Evolutionary conservation across 2,113 vertebrate genomes (phyloP).

Genomic region (Stegostoma tigrinum): DNA sequence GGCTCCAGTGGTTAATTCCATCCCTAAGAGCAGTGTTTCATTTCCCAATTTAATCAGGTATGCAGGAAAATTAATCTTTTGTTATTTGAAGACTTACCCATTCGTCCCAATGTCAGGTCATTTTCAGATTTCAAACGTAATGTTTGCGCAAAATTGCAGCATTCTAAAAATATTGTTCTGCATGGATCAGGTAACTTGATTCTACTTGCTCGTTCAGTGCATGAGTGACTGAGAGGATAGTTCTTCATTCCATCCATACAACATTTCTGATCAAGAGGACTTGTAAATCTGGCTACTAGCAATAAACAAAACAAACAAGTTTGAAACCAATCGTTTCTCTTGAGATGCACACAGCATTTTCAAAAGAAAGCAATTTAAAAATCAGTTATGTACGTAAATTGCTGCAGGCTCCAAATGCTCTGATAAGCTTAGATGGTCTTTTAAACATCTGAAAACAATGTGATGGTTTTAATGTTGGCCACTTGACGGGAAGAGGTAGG

Average conservation of each 20-base stretch:
- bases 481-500: background rate
- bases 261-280: background rate
- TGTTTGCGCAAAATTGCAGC: conserved; percentile 55
- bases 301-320: conserved; percentile 30
- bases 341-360: background rate
- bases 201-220: conserved; percentile 46
- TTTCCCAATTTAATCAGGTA: background rate
- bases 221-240: conserved; percentile 51
- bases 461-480: background rate
- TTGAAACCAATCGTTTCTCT: background rate
- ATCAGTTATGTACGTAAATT: background rate
- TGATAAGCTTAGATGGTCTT: background rate
- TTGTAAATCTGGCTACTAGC: conserved; percentile 50
- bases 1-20: background rate
- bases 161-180: conserved; percentile 48
- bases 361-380: background rate
- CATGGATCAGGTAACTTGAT: fast-evolving
- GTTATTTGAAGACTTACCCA: conserved; percentile 57
- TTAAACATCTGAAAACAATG: background rate
- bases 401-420: background rate
- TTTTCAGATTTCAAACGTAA: conserved; percentile 40
- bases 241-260: conserved; percentile 56
- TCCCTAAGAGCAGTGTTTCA: background rate
- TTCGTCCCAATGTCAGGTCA: conserved; percentile 51
- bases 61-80: background rate